Evolutionary conservation across 2,888 invertebrate genomes (phyloP).

Genomic region (Melanophora roralis): DNA sequence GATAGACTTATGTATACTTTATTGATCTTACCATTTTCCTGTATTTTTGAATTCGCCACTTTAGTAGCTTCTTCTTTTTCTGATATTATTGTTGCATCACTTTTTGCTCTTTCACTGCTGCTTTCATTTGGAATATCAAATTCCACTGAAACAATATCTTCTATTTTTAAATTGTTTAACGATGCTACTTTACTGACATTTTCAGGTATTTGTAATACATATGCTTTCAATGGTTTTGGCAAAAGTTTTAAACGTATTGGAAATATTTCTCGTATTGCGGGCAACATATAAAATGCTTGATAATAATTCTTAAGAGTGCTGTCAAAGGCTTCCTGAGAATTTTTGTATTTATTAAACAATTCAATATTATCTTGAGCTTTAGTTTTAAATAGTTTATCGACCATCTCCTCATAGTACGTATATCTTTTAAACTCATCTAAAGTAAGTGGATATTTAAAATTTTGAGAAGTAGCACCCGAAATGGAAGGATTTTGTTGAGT

Average conservation of each 20-base stretch:
- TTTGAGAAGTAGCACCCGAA: too few relatives aligned
- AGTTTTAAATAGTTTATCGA: constrained; percentile 35
- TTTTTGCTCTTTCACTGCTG: neutral
- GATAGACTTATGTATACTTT: too few relatives aligned
- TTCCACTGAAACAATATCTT: neutral
- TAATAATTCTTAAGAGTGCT: constrained; percentile 25
- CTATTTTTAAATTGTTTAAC: neutral
- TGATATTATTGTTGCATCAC: neutral
- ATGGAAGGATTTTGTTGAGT: too few relatives aligned
- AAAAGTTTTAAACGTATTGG: constrained; percentile 42
- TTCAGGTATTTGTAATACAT: constrained; percentile 42
- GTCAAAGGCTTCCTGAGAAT: neutral
- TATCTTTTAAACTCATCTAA: constrained; percentile 47
- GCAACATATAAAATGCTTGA: constrained; percentile 40
- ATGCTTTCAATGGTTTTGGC: constrained; percentile 19
- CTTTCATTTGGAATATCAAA: neutral
- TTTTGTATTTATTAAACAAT: constrained; percentile 19
- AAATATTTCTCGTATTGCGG: constrained; percentile 24
- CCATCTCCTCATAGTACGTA: constrained; percentile 34
- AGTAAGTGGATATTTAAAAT: constrained; percentile 3
- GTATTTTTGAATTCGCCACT: too few relatives aligned
- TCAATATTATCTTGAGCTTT: constrained; percentile 9
- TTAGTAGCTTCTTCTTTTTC: too few relatives aligned
- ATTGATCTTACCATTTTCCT: neutral
- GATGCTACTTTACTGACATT: neutral